phyloP scores from a whole-genome alignment of 2,113 vertebrate species.

The Gallinago jamesoni region DNA sequence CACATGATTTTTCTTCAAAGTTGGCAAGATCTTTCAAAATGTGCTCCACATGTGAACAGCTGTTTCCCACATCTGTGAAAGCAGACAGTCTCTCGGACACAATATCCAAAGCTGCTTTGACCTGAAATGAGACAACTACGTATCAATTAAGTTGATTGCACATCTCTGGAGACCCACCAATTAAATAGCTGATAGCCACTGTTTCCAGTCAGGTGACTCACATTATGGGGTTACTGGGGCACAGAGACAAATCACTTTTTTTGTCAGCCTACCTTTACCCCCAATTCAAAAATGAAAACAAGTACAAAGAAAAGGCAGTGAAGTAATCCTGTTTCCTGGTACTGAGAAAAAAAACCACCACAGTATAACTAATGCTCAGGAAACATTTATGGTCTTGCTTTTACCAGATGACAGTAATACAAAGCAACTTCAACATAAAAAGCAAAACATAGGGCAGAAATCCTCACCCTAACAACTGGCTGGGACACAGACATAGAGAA shows the following conservation, averaged over 20 bases:
- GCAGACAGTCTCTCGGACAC: slow-evolving; percentile 81
- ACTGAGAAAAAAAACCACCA: background rate
- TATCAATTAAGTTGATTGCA: background rate
- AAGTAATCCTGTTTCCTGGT: background rate
- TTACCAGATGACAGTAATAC: background rate
- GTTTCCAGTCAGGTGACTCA: background rate
- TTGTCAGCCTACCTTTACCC: background rate
- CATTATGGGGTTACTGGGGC: background rate
- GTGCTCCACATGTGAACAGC: slow-evolving; percentile 87
- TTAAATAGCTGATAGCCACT: background rate
- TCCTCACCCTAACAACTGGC: background rate
- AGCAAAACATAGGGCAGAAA: background rate
- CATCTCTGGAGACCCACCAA: background rate
- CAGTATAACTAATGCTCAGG: background rate
- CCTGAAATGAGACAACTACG: slow-evolving; percentile 71
- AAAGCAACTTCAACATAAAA: background rate
- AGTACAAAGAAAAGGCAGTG: background rate
- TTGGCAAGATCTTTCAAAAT: slow-evolving; percentile 84
- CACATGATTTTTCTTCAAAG: slow-evolving; percentile 86
- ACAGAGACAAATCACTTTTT: background rate
- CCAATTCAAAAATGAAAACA: background rate
- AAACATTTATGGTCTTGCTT: background rate
- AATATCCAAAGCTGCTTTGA: slow-evolving; percentile 83
- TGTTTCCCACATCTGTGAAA: slow-evolving; percentile 90
- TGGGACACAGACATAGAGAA: background rate